Percentiles rank a stretch among this genome's conserved stretches.
Evolutionary conservation across 2,797 vertebrate genomes (phyloP).

Genomic region (Apodemus agrarius): DNA sequence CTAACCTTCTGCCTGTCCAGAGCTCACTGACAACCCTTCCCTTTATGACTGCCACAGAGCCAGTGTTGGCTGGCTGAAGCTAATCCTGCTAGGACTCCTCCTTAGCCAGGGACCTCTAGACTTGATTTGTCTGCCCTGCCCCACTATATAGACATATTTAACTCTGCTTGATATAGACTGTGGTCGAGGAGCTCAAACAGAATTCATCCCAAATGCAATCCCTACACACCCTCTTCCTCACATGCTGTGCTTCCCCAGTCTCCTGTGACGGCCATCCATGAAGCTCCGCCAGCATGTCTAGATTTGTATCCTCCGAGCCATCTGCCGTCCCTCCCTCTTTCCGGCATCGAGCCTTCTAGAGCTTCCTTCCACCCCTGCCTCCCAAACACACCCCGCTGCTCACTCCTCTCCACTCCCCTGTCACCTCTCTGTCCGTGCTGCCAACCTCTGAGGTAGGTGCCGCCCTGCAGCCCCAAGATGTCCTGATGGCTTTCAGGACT

Average conservation of each 20-base stretch:
- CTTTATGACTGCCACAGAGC: too few species aligned
- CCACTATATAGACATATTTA: not conserved
- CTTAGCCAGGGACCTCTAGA: not conserved
- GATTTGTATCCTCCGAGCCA: not conserved
- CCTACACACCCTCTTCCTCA: not conserved
- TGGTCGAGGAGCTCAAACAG: not conserved
- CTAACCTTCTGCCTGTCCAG: not conserved
- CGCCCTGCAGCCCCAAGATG: too few species aligned
- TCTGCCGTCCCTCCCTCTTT: not conserved
- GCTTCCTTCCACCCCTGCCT: not conserved
- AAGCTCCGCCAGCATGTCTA: not conserved
- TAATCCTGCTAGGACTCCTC: not conserved
- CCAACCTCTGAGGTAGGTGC: not conserved
- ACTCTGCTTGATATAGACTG: not conserved
- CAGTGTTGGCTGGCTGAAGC: not conserved
- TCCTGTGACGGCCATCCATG: not conserved
- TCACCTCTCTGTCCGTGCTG: not conserved
- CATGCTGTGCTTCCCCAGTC: not conserved
- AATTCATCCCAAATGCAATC: not conserved
- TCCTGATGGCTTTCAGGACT: not conserved
- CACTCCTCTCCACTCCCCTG: not conserved
- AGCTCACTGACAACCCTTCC: not conserved
- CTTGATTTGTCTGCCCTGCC: not conserved
- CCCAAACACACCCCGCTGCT: not conserved
- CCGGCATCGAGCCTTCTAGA: not conserved